Conservation (phyloP, 1,140 invertebrate genomes). For the Aphelinus certus region DNA sequence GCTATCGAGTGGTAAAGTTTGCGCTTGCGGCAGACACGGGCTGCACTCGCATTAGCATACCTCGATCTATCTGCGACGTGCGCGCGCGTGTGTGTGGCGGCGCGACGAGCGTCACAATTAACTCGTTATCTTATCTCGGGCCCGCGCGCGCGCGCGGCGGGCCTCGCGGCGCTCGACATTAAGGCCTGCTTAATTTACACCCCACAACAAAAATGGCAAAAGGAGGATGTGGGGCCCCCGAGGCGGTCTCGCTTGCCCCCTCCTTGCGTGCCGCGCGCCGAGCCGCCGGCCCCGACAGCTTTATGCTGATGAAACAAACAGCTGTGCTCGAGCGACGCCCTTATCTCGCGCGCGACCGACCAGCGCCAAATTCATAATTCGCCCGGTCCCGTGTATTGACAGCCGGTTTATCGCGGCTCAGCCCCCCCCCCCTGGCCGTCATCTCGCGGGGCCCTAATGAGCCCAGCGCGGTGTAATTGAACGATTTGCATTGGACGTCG, state of each 20-base stretch:
- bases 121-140: constrained; percentile 66
- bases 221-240: neutral
- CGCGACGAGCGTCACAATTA: constrained; percentile 63
- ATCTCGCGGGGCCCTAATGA: no score
- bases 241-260: neutral
- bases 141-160: constrained; percentile 19
- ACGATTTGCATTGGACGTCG: no score
- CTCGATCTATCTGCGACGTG: constrained; percentile 21
- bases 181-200: constrained; percentile 66
- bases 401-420: no score
- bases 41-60: constrained; percentile 65
- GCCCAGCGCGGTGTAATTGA: no score
- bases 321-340: constrained; percentile 6
- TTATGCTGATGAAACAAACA: constrained; percentile 41
- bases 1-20: constrained; percentile 50
- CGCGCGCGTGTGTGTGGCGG: neutral
- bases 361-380: no score
- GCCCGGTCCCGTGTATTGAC: no score
- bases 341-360: no score
- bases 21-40: constrained; percentile 61
- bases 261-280: constrained; percentile 7
- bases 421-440: no score
- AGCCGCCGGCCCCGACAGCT: constrained; percentile 32
- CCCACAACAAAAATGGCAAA: constrained; percentile 33
- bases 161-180: constrained; percentile 51